Evolutionary conservation across 2,797 vertebrate species (phyloP).

Genomic region (Podarcis lilfordi): DNA sequence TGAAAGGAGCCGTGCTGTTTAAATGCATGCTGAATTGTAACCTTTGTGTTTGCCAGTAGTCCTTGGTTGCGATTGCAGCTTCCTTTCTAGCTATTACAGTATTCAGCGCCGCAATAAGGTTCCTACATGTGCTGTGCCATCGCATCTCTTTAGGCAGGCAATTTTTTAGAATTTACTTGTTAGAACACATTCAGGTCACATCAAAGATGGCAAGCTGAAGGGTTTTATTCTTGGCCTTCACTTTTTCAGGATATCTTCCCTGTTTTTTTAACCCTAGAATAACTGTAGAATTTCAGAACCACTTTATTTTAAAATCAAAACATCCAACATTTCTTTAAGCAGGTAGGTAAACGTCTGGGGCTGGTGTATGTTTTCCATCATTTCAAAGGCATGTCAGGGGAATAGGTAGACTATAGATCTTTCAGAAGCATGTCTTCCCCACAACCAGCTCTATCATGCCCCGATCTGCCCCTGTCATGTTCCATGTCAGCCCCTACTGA

Average conservation of each 20-base stretch:
- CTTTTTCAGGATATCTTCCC: not conserved
- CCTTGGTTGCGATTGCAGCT: not conserved
- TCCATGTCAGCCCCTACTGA: too few species aligned
- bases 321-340: not conserved
- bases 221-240: slow-evolving; percentile 3
- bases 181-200: slow-evolving; percentile 31
- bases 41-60: not conserved
- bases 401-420: too few species aligned
- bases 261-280: slow-evolving; percentile 6
- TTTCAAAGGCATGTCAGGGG: too few species aligned
- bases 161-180: not conserved
- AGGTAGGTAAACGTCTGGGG: too few species aligned
- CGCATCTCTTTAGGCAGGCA: not conserved
- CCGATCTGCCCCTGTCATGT: too few species aligned
- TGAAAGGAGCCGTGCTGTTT: too few species aligned
- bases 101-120: not conserved
- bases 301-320: not conserved
- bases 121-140: not conserved
- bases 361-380: too few species aligned
- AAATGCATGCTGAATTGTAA: not conserved
- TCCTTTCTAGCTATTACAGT: not conserved
- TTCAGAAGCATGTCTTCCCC: too few species aligned
- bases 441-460: too few species aligned
- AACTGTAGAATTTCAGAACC: slow-evolving; percentile 17
- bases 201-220: not conserved